Evolutionary conservation across 2,888 invertebrate genomes (phyloP).

Genomic region (Cheilosia vernalis): DNA sequence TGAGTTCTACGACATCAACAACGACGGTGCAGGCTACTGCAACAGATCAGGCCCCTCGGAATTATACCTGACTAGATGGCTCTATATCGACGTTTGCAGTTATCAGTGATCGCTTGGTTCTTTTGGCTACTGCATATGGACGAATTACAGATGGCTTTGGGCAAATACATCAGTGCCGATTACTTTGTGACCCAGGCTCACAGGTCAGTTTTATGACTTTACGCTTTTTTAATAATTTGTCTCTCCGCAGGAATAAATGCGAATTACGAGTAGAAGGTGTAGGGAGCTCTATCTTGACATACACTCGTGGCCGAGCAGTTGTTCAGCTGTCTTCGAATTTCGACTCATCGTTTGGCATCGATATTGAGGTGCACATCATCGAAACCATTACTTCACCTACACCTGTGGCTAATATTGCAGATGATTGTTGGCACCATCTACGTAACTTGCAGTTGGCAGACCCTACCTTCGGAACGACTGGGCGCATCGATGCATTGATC

Average conservation of each 20-base stretch:
- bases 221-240: constrained; percentile 47
- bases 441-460: constrained; percentile 69
- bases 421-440: constrained; percentile 66
- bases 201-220: constrained; percentile 56
- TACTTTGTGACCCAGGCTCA: constrained; percentile 57
- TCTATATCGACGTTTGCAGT: constrained; percentile 30
- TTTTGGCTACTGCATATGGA: constrained; percentile 51
- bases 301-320: constrained; percentile 26
- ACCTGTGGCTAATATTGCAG: constrained; percentile 72
- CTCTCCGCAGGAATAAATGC: constrained; percentile 36
- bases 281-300: constrained; percentile 18
- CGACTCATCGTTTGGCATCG: constrained; percentile 2
- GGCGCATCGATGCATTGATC: constrained; percentile 37
- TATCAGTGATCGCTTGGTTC: constrained; percentile 26
- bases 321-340: constrained; percentile 14
- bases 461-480: constrained; percentile 41
- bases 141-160: constrained; percentile 50
- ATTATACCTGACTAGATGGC: constrained; percentile 34
- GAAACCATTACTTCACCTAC: constrained; percentile 34
- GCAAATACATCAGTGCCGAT: constrained; percentile 39
- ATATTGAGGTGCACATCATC: constrained; percentile 17
- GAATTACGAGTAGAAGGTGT: constrained; percentile 44
- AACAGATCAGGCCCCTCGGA: constrained; percentile 24
- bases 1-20: constrained; percentile 2
- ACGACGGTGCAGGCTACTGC: not conserved